A percentile compares a stretch with the other conserved stretches of the same genome.
These are phyloP conservation scores for Brachyptera putata DNA, from an alignment of 2,888 invertebrate genomes.

Conservation along the genomic window DNA sequence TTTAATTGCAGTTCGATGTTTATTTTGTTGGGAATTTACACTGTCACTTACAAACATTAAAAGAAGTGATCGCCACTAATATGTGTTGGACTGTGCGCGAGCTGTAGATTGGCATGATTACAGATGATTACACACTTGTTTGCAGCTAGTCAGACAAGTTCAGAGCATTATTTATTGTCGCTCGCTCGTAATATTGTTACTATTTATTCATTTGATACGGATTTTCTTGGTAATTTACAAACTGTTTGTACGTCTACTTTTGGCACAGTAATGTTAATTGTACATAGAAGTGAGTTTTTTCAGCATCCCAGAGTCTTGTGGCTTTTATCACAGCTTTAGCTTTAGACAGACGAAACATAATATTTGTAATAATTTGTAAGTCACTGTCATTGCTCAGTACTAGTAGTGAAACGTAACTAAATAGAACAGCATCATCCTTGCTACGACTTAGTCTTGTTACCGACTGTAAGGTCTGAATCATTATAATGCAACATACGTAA, in stretches of 20 bases:
- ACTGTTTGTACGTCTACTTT: conserved; percentile 29
- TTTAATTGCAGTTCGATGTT: conserved; percentile 23
- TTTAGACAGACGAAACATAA: conserved; percentile 31
- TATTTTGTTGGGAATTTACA: conserved; percentile 4
- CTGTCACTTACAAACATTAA: conserved; percentile 9
- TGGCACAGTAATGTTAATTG: conserved; percentile 34
- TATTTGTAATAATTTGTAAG: conserved; percentile 15
- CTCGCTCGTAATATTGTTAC: conserved; percentile 28
- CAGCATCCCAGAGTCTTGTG: conserved; percentile 34
- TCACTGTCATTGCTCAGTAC: conserved; percentile 20
- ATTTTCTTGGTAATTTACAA: conserved; percentile 29
- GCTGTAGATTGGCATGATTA: conserved; percentile 28
- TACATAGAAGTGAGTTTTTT: conserved; percentile 33
- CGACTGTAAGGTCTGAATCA: too few relatives aligned
- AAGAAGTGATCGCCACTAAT: conserved; percentile 24
- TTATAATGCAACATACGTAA: too few relatives aligned
- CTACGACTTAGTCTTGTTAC: neutral
- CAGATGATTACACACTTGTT: conserved; percentile 27
- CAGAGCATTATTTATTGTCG: conserved; percentile 27
- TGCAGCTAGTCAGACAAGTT: conserved; percentile 31
- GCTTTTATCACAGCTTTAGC: conserved; percentile 35
- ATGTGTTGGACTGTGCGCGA: conserved; percentile 26
- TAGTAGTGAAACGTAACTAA: conserved; percentile 13
- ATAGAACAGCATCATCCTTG: conserved; percentile 8
- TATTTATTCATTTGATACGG: conserved; percentile 23